Percentiles rank a stretch among this genome's conserved stretches.
Evolutionary conservation across 2,888 invertebrate species (phyloP).

Genomic region (Sinotaia quadrata): DNA sequence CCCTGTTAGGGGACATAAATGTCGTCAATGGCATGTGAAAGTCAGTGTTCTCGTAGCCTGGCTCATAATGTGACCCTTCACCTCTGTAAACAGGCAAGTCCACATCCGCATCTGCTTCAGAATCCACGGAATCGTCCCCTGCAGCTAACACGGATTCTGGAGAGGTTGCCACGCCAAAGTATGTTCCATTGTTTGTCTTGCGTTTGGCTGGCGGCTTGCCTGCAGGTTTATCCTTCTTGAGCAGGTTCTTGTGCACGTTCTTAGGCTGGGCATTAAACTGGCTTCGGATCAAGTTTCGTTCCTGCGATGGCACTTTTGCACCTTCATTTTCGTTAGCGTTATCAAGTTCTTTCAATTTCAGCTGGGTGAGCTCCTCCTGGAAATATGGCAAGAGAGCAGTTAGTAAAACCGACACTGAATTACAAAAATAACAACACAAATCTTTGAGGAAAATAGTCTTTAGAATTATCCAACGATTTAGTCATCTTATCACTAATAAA

Average conservation of each 20-base stretch:
- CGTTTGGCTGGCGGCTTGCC: constrained; percentile 13
- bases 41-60: constrained; percentile 13
- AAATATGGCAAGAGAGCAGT: not conserved
- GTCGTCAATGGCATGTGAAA: constrained; percentile 13
- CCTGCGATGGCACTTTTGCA: constrained; percentile 37
- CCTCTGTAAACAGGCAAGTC: constrained; percentile 13
- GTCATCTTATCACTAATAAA: too few species aligned
- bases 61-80: not conserved
- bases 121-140: constrained; percentile 40
- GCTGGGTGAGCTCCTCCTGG: constrained; percentile 38
- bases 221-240: constrained; percentile 32
- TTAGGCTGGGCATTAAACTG: constrained; percentile 42
- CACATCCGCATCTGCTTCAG: constrained; percentile 25
- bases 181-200: constrained; percentile 31
- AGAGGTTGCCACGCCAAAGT: constrained; percentile 32
- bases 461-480: too few species aligned
- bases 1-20: constrained; percentile 31
- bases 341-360: constrained; percentile 33
- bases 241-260: constrained; percentile 44
- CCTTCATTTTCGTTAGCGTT: constrained; percentile 34
- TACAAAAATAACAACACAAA: too few species aligned
- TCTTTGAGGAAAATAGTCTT: too few species aligned
- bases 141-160: constrained; percentile 37
- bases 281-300: constrained; percentile 42
- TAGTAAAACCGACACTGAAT: too few species aligned